Evolutionary conservation across 1,140 invertebrate species (phyloP), one percentile per base, ranked within the genome.

Genomic region (Saxidomus purpurata): DNA sequence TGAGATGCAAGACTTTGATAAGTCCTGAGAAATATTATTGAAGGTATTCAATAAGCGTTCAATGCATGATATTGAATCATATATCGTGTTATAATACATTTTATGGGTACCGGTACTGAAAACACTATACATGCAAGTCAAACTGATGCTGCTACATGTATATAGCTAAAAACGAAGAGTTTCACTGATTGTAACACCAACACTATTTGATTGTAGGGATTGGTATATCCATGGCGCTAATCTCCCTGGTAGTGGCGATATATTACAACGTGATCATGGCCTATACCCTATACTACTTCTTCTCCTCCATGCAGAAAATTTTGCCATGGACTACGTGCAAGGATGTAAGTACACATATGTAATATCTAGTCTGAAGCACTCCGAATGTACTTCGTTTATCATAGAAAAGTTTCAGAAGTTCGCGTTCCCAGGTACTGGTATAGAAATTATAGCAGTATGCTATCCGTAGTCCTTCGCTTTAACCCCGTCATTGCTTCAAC

Each of bases 171-270:
- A 52, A 52, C 19, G 9, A 52, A 11, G 19, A 11, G 9, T 77
- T 0, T 47, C 38, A 13, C 3, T 22, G 38, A 22, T 49, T 15
- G 0, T 49, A 43, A 25, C 28, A n/a, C 22, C 19, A 52, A 34
- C 49, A 49, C 4, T 67, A 2, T 85, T 34, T 34, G n/a, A 19
- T 96, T 96, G 71, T 94, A 97, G 98, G 98, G 38, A 95, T 98
- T 36, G 98, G 98, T 49, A 97, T 98, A 87, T 97, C 97, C 90
- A 98, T 98, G 98, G 97, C 98, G 40, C 96, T 98, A 55, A 97
- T 98, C 22, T 98, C 98, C 55, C 97, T 97, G 71, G 97, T 98
- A 87, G 97, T 98, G 9, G 98, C 98, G 96, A 96, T 95, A 49
- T 96, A 96, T 91, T 96, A 96, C 92, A 96, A 96, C 88, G 95